These are phyloP conservation scores for Arothron firmamentum DNA, from an alignment of 2,113 vertebrate species.

Conservation along the genomic window DNA sequence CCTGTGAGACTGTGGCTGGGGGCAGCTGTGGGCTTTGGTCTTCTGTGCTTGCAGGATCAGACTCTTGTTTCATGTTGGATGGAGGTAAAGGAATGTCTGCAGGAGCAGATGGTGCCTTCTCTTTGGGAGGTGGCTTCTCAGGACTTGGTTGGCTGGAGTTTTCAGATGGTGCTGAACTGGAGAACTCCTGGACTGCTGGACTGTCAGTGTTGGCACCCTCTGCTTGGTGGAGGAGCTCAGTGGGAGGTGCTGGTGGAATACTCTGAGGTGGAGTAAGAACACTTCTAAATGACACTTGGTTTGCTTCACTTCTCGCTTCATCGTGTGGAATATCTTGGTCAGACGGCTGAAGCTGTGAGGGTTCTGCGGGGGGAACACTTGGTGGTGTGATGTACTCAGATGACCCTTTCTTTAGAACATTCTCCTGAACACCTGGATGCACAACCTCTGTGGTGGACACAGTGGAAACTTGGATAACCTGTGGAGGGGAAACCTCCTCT, in stretches of 20 bases:
- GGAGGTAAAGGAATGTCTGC: slow-evolving; percentile 36
- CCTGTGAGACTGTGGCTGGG: slow-evolving; percentile 64
- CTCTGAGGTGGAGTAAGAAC: slow-evolving; percentile 41
- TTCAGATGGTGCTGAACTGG: slow-evolving; percentile 25
- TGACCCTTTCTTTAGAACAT: neutral
- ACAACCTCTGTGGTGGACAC: neutral
- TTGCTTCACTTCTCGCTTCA: slow-evolving; percentile 2
- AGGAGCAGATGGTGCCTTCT: slow-evolving; percentile 13
- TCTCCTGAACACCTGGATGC: slow-evolving; percentile 15
- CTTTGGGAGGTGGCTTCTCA: slow-evolving; percentile 16
- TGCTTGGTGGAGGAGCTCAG: slow-evolving; percentile 21
- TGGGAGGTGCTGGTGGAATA: slow-evolving; percentile 44
- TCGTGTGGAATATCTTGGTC: slow-evolving; percentile 22
- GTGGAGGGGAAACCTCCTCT: neutral
- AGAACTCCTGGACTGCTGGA: slow-evolving; percentile 8
- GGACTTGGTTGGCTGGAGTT: neutral
- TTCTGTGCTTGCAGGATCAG: slow-evolving; percentile 31
- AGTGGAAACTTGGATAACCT: slow-evolving; percentile 3
- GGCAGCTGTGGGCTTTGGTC: slow-evolving; percentile 61
- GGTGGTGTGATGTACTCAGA: slow-evolving; percentile 27
- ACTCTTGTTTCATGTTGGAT: slow-evolving; percentile 17
- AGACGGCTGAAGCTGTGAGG: slow-evolving; percentile 7
- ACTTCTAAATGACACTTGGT: slow-evolving; percentile 15
- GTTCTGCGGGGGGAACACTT: slow-evolving; percentile 49
- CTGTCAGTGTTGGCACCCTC: slow-evolving; percentile 6